phyloP scores from a whole-genome alignment of 2,797 vertebrate species.

The Dallia pectoralis region DNA sequence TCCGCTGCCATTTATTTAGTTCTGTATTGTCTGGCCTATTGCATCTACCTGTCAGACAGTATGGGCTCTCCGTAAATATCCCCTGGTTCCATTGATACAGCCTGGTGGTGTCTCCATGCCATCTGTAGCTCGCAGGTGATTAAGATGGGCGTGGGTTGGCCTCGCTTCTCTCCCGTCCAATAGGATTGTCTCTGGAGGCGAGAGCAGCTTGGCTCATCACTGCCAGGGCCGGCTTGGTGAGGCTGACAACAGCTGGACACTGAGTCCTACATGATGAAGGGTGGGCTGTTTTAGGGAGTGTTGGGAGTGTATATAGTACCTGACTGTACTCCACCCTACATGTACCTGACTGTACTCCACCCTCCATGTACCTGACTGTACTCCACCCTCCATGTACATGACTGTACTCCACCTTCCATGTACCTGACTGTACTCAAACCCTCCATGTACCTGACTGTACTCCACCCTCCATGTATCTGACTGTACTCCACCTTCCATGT shows the following conservation, averaged over 20 bases:
- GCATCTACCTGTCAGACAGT: neutral
- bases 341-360: no score
- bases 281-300: constrained; percentile 26
- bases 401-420: no score
- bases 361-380: no score
- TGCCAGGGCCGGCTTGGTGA: neutral
- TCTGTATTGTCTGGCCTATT: neutral
- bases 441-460: no score
- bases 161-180: neutral
- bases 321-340: no score
- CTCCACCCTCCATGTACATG: no score
- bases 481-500: no score
- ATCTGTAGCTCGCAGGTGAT: neutral
- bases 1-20: neutral
- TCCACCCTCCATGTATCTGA: no score
- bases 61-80: neutral
- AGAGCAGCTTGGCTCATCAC: neutral
- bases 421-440: no score
- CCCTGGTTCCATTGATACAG: neutral
- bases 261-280: constrained; percentile 34
- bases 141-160: neutral
- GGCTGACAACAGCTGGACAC: constrained; percentile 8
- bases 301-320: no score
- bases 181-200: neutral
- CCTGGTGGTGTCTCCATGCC: neutral